Evolutionary conservation across 2,797 vertebrate genomes (phyloP).

Genomic region (Meriones psammophilus): DNA sequence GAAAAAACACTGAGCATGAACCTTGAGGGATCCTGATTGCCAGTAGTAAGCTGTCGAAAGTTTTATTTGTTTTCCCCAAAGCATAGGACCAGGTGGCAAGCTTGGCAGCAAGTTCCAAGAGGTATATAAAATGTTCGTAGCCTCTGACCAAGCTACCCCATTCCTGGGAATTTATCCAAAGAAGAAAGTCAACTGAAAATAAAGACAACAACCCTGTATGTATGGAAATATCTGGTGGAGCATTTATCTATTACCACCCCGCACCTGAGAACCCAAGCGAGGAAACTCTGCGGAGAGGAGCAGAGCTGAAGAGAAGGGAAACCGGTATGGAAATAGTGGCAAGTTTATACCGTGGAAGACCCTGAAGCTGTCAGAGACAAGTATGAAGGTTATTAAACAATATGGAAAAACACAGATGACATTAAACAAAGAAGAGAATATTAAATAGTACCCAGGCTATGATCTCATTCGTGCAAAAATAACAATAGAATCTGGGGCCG

Average conservation of each 20-base stretch:
- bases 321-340: neutral
- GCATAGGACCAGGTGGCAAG: conserved; percentile 39
- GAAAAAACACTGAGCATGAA: conserved; percentile 7
- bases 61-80: neutral
- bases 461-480: neutral
- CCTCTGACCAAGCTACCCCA: conserved; percentile 67
- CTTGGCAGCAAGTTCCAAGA: conserved; percentile 60
- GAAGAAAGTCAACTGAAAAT: conserved; percentile 63
- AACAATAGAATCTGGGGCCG: neutral
- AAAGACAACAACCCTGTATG: conserved; percentile 42
- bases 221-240: neutral
- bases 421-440: conserved; percentile 37
- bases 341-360: neutral
- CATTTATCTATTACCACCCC: neutral
- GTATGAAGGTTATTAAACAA: neutral
- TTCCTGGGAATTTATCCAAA: conserved; percentile 69
- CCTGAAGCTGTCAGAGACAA: conserved; percentile 13
- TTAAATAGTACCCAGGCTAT: conserved; percentile 34
- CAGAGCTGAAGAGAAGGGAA: neutral
- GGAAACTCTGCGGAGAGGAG: conserved; percentile 13
- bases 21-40: conserved; percentile 41
- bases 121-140: conserved; percentile 54
- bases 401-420: neutral
- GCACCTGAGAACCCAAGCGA: neutral
- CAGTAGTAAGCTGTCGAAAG: neutral